Conservation (phyloP, 2,797 vertebrate species). For the Dendrocincla tyrannina region DNA sequence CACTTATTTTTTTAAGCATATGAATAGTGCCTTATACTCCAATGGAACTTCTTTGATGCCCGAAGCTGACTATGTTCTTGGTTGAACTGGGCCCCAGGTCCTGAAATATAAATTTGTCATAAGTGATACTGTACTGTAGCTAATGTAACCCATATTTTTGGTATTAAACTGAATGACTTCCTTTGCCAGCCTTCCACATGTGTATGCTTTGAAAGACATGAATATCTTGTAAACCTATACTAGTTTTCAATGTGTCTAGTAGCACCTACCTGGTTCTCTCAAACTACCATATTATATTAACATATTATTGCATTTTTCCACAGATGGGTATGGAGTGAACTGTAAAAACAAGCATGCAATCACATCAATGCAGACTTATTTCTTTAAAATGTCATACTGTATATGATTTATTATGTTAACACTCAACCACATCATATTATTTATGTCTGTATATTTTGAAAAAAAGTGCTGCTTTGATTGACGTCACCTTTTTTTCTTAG, state of each 20-base stretch:
- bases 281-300: conserved; percentile 85
- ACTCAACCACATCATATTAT: conserved; percentile 86
- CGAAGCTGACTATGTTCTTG: not conserved
- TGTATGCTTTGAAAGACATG: conserved; percentile 76
- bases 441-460: conserved; percentile 83
- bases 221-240: conserved; percentile 82
- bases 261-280: conserved; percentile 84
- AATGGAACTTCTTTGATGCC: not conserved
- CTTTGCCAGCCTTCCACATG: conserved; percentile 72
- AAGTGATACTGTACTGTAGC: conserved; percentile 17
- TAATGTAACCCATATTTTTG: conserved; percentile 72
- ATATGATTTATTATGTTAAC: conserved; percentile 88
- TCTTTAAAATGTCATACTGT: conserved; percentile 86
- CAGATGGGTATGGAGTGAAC: conserved; percentile 81
- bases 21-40: conserved; percentile 37
- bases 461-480: conserved; percentile 82
- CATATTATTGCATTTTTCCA: conserved; percentile 88
- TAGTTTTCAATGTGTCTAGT: conserved; percentile 83
- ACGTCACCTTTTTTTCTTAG: conserved; percentile 77
- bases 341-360: conserved; percentile 86
- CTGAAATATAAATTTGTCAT: conserved; percentile 68
- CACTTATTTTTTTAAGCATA: conserved; percentile 44
- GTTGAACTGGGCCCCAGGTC: conserved; percentile 31
- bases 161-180: conserved; percentile 73
- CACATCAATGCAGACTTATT: conserved; percentile 87